A percentile compares a stretch with the other conserved stretches of the same genome.
Evolutionary conservation across 2,888 invertebrate species (phyloP).

Genomic region (Drosophila quinaria): DNA sequence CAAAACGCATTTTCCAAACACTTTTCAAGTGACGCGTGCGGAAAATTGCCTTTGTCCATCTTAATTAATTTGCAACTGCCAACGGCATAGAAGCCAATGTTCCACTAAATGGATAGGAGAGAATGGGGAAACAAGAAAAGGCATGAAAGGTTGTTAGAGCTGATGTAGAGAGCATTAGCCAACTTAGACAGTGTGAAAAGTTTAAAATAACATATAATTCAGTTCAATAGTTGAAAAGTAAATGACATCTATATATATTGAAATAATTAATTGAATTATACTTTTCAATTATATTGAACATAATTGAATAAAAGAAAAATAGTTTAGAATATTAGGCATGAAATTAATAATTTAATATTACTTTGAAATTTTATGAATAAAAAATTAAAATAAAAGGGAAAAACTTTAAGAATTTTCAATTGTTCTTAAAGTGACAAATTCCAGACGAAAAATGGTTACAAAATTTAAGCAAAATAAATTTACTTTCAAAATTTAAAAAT

Average conservation of each 20-base stretch:
- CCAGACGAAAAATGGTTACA: no score
- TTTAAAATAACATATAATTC: not conserved
- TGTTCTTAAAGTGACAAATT: no score
- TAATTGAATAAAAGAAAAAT: no score
- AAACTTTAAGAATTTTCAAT: no score
- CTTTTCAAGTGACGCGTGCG: slow-evolving; percentile 45
- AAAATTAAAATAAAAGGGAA: no score
- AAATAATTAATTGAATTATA: no score
- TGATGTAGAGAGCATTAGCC: slow-evolving; percentile 20
- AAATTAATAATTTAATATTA: no score
- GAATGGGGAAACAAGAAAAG: not conserved
- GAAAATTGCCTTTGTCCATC: slow-evolving; percentile 77
- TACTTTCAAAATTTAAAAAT: no score
- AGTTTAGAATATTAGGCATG: no score
- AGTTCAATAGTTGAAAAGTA: not conserved
- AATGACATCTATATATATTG: not conserved
- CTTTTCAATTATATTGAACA: no score
- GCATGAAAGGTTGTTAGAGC: not conserved
- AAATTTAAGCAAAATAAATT: no score
- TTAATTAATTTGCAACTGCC: slow-evolving; percentile 72
- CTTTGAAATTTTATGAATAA: no score
- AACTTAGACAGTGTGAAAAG: slow-evolving; percentile 39
- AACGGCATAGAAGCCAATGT: slow-evolving; percentile 17
- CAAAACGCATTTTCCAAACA: slow-evolving; percentile 36
- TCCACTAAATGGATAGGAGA: fast-evolving